A percentile compares a stretch with the other conserved stretches of the same genome.
Evolutionary conservation across 2,113 vertebrate species (phyloP).

Genomic region (Pica pica): DNA sequence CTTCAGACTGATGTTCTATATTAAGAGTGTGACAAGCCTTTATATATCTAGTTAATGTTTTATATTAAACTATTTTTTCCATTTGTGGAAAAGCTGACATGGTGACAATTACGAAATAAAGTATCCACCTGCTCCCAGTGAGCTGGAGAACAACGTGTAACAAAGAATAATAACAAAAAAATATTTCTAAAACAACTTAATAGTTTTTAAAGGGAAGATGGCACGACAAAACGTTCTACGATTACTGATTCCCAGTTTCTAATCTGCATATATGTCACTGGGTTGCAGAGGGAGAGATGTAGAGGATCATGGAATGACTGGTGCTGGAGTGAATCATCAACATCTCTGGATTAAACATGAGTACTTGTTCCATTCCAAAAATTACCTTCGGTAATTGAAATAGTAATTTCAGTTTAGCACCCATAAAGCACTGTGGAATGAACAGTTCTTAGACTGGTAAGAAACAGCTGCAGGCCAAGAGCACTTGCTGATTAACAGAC

Average conservation of each 20-base stretch:
- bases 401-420: background rate
- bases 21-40: background rate
- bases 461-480: background rate
- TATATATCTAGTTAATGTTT: background rate
- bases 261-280: background rate
- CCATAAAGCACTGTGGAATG: background rate
- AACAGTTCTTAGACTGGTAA: background rate
- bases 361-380: background rate
- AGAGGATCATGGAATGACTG: background rate
- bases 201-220: background rate
- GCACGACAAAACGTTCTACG: background rate
- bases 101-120: background rate
- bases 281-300: background rate
- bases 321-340: background rate
- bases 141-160: rapidly evolving
- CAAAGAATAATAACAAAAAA: background rate
- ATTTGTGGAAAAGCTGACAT: background rate
- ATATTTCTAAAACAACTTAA: background rate
- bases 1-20: background rate
- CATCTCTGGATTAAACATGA: background rate
- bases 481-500: background rate
- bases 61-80: background rate
- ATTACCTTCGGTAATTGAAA: background rate
- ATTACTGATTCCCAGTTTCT: background rate
- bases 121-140: background rate